These are phyloP conservation scores for Zaprionus lachaisei DNA, from an alignment of 1,140 invertebrate genomes.

Conservation along the genomic window DNA sequence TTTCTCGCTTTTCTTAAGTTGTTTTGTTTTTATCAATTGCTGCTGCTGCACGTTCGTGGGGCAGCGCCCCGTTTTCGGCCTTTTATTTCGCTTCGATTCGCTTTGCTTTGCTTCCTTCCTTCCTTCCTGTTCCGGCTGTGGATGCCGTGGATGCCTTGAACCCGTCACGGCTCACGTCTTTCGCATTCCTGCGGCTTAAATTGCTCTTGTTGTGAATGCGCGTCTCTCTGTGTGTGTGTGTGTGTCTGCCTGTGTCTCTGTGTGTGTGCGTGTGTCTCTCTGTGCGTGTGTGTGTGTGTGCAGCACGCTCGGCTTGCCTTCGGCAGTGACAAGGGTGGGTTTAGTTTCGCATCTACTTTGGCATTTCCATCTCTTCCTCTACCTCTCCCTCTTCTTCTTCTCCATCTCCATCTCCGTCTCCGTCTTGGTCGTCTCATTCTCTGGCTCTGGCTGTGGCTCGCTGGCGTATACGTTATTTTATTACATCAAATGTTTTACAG, in stretches of 20 bases:
- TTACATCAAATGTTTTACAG: constrained; percentile 81
- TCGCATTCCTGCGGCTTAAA: constrained; percentile 80
- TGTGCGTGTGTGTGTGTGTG: constrained; percentile 31
- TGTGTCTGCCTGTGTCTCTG: constrained; percentile 29
- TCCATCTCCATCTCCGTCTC: constrained; percentile 16
- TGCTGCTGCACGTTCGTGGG: background rate
- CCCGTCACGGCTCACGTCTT: constrained; percentile 34
- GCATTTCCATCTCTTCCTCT: background rate
- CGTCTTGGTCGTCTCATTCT: constrained; percentile 45
- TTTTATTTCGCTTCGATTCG: constrained; percentile 60
- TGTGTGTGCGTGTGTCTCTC: background rate
- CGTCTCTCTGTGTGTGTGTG: constrained; percentile 30
- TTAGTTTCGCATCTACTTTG: constrained; percentile 10
- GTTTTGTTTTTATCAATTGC: constrained; percentile 61
- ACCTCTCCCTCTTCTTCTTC: constrained; percentile 15
- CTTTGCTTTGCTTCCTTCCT: constrained; percentile 53
- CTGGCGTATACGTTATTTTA: constrained; percentile 81
- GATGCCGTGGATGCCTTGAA: constrained; percentile 16
- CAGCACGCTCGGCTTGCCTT: constrained; percentile 45
- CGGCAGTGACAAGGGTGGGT: constrained; percentile 50
- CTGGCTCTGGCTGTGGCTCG: constrained; percentile 38
- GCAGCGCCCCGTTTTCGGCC: constrained; percentile 25
- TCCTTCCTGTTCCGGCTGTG: constrained; percentile 53
- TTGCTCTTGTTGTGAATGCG: constrained; percentile 71
- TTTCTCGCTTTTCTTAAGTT: constrained; percentile 58